Base-by-base conservation (phyloP, 92 coral and sea anemone genomes). In the Chrysogorgia sp. region DNA sequence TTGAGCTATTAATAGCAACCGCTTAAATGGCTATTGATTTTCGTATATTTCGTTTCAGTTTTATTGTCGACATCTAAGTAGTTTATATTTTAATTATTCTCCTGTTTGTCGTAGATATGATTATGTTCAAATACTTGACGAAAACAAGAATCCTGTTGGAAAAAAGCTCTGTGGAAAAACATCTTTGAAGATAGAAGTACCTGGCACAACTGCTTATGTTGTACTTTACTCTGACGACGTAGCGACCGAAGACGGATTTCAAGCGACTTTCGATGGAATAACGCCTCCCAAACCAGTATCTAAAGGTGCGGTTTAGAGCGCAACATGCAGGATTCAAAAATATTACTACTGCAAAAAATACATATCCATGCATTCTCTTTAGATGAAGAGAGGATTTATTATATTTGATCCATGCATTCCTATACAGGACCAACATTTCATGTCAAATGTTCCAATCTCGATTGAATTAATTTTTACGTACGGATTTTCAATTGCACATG, bases 211-310 rank as follows among this genome's bases (percentile, higher is more conserved):
- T 4, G 87, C 74, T 21, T 37, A 76, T 58, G 71, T 83, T 0
- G 48, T 71, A 17, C 76, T 89, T 48, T 74, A 60, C 58, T 78
- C 90, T 20, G 92, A 89, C 75, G 61, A 57, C 40, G 65, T 41
- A n/a, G 62, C 71, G 17, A 75, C 86, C 31, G 80, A 75, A 64
- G 60, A 84, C 25, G 92, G 92, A 12, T 89, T 89, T 58, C 45
- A 71, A 2, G 90, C 81, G 9, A 70, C 26, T 12, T 89, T 60
- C 15, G 34, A 60, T 3, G 66, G 32, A 12, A 7, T 60, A 2
- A 15, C 40, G 2, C 19, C 66, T 20, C 66, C 66, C 0, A 60
- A 60, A 28, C 66, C 66, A 0, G 34, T 34, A 2, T 23, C 66
- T 7, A 60, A 60, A 60, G 66, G 66, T 60, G 15, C 3, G 34